Evolutionary conservation across 2,113 vertebrate genomes (phyloP).

Genomic region (Pteronura brasiliensis): DNA sequence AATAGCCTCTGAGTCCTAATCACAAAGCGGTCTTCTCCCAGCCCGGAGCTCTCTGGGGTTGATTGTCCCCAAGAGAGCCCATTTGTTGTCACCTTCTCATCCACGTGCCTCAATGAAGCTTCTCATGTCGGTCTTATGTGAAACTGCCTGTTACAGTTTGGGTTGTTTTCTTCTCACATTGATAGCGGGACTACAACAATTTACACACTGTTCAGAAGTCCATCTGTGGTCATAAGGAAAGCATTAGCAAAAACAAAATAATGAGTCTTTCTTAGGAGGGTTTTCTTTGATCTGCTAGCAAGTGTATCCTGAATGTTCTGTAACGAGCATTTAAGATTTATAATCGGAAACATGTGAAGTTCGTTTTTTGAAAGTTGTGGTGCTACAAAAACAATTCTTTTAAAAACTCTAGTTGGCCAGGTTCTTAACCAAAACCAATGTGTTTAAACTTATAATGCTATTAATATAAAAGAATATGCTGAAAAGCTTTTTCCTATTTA

Average conservation of each 20-base stretch:
- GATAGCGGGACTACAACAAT: not conserved
- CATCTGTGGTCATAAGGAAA: not conserved
- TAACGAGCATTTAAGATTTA: not conserved
- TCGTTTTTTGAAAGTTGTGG: not conserved
- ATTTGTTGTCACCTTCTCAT: not conserved
- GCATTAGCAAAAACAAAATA: not conserved
- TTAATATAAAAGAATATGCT: not conserved
- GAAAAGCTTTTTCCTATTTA: not conserved
- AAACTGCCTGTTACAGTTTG: not conserved
- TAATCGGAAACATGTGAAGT: not conserved
- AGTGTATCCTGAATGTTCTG: not conserved
- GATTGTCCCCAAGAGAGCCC: not conserved
- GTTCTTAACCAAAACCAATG: slow-evolving; percentile 23
- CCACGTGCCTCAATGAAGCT: not conserved
- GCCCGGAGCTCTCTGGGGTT: not conserved
- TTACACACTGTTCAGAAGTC: not conserved
- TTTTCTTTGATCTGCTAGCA: slow-evolving; percentile 12
- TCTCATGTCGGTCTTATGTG: not conserved
- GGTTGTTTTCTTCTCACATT: not conserved
- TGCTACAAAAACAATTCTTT: not conserved
- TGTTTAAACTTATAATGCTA: not conserved
- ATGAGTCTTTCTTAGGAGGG: not conserved
- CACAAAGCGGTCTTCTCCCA: not conserved
- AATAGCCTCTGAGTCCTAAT: not conserved
- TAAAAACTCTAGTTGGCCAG: not conserved